These are phyloP conservation scores for Pseudocheirus occidentalis DNA, from an alignment of 2,797 vertebrate species.

Conservation along the genomic window DNA sequence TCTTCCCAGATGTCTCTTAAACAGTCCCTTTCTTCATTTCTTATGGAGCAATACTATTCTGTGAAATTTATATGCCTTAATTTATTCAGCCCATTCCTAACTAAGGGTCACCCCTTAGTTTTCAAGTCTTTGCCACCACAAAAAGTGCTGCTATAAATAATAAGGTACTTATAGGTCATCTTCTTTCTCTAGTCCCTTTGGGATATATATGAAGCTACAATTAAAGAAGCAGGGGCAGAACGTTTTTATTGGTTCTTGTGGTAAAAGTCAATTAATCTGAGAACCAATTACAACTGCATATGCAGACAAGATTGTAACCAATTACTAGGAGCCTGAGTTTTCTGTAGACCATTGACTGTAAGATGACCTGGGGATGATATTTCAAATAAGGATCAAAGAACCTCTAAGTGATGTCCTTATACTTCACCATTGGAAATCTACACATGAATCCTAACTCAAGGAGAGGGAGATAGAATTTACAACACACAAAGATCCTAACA, in stretches of 20 bases:
- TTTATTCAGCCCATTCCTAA: background rate
- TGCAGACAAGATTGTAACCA: background rate
- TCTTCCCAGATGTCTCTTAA: background rate
- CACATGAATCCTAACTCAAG: background rate
- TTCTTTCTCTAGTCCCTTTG: background rate
- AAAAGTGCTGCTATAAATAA: background rate
- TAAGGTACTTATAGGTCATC: background rate
- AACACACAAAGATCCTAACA: background rate
- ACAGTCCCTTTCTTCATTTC: background rate
- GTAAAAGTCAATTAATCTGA: background rate
- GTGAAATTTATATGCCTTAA: background rate
- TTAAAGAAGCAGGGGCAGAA: background rate
- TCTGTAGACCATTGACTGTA: background rate
- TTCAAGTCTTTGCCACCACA: background rate
- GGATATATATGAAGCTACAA: background rate
- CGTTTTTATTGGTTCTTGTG: background rate
- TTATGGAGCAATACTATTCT: background rate
- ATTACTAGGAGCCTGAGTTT: background rate
- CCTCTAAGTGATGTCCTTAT: background rate
- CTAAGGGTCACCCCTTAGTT: background rate
- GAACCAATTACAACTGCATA: background rate
- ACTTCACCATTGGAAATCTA: background rate
- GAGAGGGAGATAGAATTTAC: background rate
- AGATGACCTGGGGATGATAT: background rate
- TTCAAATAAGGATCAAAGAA: background rate